These are phyloP conservation scores for Sphenodon punctatus DNA, from an alignment of 2,797 vertebrate species.

Conservation along the genomic window DNA sequence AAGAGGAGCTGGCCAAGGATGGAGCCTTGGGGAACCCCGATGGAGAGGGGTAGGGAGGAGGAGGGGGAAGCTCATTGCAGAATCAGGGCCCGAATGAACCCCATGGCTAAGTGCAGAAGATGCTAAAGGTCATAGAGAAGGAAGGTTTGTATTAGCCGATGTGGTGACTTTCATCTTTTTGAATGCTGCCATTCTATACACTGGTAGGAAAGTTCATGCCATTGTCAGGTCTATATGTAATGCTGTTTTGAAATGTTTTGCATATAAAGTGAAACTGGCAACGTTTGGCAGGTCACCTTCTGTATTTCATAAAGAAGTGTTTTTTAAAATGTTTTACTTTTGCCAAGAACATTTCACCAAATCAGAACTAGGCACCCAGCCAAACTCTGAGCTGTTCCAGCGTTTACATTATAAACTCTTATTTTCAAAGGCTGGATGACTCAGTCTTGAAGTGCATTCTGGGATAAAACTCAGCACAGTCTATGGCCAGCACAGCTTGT, in stretches of 20 bases:
- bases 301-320: conserved; percentile 6
- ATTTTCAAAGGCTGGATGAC: background rate
- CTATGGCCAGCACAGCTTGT: background rate
- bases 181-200: background rate
- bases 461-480: background rate
- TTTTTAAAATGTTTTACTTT: background rate
- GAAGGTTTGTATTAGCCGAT: background rate
- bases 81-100: background rate
- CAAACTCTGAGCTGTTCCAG: conserved; percentile 35
- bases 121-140: background rate
- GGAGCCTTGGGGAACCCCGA: no score
- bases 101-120: background rate
- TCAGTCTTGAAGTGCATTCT: background rate
- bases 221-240: background rate
- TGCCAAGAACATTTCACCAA: conserved; percentile 65
- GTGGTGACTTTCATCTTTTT: background rate
- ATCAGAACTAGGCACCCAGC: background rate
- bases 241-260: background rate
- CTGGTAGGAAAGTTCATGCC: background rate
- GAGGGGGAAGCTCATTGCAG: background rate
- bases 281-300: background rate
- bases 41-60: no score
- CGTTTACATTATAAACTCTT: background rate
- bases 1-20: no score
- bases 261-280: conserved; percentile 19